These are phyloP conservation scores for Lordiphosa fenestrarum DNA, from an alignment of 2,888 invertebrate species.

Conservation along the genomic window DNA sequence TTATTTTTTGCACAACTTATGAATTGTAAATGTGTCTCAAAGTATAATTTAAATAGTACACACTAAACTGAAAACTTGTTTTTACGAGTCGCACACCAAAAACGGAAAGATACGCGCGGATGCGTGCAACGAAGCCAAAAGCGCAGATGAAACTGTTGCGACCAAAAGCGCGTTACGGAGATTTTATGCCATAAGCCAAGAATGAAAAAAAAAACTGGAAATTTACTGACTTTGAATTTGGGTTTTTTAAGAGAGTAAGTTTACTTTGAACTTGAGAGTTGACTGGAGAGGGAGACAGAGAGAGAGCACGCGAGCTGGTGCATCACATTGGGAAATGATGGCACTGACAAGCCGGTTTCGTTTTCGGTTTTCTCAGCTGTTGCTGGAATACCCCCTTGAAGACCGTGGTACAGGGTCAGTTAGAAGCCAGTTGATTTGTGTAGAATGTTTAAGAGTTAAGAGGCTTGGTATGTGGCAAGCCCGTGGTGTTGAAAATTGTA, in stretches of 20 bases:
- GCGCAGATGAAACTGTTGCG: constrained; percentile 68
- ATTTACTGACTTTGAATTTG: constrained; percentile 14
- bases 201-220: constrained; percentile 61
- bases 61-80: constrained; percentile 58
- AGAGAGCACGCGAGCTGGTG: constrained; percentile 26
- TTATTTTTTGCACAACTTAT: constrained; percentile 31
- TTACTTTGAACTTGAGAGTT: constrained; percentile 55
- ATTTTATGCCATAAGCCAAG: constrained; percentile 65
- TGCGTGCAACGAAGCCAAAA: constrained; percentile 56
- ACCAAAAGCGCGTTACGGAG: constrained; percentile 52
- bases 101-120: constrained; percentile 13
- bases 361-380: constrained; percentile 38
- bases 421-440: neutral
- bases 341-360: constrained; percentile 60
- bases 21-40: constrained; percentile 52
- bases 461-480: too few relatives aligned
- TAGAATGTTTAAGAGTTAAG: too few relatives aligned
- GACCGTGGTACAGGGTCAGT: neutral
- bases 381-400: constrained; percentile 7
- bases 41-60: constrained; percentile 57
- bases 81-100: constrained; percentile 15
- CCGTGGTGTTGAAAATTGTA: too few relatives aligned
- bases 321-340: constrained; percentile 54
- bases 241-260: constrained; percentile 28
- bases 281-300: constrained; percentile 11